Evolutionary conservation across 2,797 vertebrate species (phyloP).

Genomic region (Lates japonicus): DNA sequence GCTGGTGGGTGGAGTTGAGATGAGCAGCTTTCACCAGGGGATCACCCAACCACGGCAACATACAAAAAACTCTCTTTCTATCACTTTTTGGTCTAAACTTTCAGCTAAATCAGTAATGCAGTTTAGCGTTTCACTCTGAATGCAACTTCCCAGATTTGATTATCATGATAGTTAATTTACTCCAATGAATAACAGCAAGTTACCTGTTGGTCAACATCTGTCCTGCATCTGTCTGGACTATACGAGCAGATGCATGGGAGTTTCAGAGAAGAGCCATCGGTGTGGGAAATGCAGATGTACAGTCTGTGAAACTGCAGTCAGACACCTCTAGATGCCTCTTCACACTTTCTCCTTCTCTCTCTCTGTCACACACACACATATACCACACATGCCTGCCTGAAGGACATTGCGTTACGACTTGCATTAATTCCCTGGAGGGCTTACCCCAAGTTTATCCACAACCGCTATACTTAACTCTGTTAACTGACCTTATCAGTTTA

Average conservation of each 20-base stretch:
- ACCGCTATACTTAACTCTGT: neutral
- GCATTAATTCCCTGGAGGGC: neutral
- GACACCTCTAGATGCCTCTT: slow-evolving; percentile 2
- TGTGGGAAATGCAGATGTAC: slow-evolving; percentile 20
- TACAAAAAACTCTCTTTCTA: neutral
- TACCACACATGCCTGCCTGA: neutral
- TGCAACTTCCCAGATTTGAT: neutral
- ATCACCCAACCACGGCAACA: slow-evolving; percentile 8
- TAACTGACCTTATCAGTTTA: neutral
- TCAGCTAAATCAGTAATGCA: neutral
- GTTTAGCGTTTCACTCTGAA: neutral
- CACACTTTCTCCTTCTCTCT: neutral
- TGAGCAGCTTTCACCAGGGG: slow-evolving; percentile 14
- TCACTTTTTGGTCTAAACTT: neutral
- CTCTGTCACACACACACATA: neutral
- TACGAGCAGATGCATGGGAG: neutral
- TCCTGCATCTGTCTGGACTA: neutral
- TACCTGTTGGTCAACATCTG: slow-evolving; percentile 9
- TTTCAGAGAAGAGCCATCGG: slow-evolving; percentile 12
- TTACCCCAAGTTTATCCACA: neutral
- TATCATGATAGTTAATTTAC: neutral
- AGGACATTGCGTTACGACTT: neutral
- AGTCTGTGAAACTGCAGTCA: slow-evolving; percentile 22
- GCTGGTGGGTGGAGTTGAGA: slow-evolving; percentile 39
- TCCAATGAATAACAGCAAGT: neutral